These are phyloP conservation scores for Chromis chromis DNA, from an alignment of 2,797 vertebrate genomes.

Conservation along the genomic window DNA sequence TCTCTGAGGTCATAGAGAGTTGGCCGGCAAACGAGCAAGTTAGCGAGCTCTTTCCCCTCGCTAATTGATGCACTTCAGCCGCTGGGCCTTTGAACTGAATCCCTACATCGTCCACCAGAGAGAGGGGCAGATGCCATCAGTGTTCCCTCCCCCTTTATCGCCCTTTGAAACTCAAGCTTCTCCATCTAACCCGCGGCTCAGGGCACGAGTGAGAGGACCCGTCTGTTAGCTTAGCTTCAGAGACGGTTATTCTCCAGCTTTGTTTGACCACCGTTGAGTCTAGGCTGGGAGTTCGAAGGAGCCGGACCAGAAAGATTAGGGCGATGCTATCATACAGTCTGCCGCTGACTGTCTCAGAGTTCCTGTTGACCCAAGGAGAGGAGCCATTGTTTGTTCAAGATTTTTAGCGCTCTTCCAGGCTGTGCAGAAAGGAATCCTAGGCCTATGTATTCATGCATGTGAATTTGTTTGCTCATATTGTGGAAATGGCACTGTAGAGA, in stretches of 20 bases:
- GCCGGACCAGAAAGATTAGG: constrained; percentile 66
- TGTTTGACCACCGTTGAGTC: constrained; percentile 58
- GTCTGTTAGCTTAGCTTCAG: constrained; percentile 85
- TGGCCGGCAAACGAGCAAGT: constrained; percentile 53
- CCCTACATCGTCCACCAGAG: constrained; percentile 75
- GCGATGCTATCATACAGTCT: constrained; percentile 72
- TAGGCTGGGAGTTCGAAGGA: constrained; percentile 41
- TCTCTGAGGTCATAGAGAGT: constrained; percentile 78
- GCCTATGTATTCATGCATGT: too few species aligned
- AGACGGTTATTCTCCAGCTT: constrained; percentile 62
- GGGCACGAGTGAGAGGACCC: constrained; percentile 83
- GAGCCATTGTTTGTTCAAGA: constrained; percentile 77
- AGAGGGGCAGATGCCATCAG: constrained; percentile 81
- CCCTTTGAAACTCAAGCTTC: constrained; percentile 86
- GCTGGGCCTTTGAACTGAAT: constrained; percentile 84
- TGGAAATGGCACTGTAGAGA: background rate
- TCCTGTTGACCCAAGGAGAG: constrained; percentile 22
- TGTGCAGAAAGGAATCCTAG: constrained; percentile 9
- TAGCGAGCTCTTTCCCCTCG: constrained; percentile 57
- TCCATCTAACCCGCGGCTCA: constrained; percentile 71
- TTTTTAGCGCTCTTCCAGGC: constrained; percentile 79
- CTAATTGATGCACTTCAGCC: constrained; percentile 85
- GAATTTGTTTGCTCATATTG: background rate
- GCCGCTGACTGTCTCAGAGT: constrained; percentile 30
- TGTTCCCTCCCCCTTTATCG: constrained; percentile 53